These are phyloP conservation scores for Poecilus cupreus DNA, from an alignment of 2,888 invertebrate genomes.

Conservation along the genomic window DNA sequence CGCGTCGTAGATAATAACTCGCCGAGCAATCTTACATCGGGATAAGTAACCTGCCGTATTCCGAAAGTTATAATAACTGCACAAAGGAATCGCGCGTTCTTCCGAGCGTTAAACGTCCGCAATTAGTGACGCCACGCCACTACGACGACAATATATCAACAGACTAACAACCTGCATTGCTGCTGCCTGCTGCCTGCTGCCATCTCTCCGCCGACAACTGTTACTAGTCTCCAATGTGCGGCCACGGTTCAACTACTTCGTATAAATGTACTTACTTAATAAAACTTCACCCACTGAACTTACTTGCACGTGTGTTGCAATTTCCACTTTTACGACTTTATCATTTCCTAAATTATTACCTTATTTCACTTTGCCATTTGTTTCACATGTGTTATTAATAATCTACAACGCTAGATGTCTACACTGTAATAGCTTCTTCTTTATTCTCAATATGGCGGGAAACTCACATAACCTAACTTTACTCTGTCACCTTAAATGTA, in stretches of 20 bases:
- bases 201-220: not conserved
- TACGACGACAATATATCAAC: constrained; percentile 47
- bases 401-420: not conserved
- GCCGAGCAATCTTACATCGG: constrained; percentile 47
- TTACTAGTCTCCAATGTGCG: not conserved
- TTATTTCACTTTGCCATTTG: constrained; percentile 3
- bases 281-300: constrained; percentile 36
- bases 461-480: too few species aligned
- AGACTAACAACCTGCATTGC: constrained; percentile 43
- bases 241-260: constrained; percentile 28
- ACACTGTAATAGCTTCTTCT: too few species aligned
- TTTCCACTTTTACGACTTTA: constrained; percentile 27
- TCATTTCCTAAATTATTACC: constrained; percentile 37
- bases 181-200: not conserved
- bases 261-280: constrained; percentile 18
- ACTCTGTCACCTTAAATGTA: too few species aligned
- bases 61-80: constrained; percentile 55
- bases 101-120: constrained; percentile 51
- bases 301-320: constrained; percentile 38
- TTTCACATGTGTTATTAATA: not conserved
- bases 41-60: constrained; percentile 32
- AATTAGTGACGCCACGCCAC: constrained; percentile 52
- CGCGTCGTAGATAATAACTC: constrained; percentile 48
- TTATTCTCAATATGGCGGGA: too few species aligned
- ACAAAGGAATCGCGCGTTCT: constrained; percentile 44